Evolutionary conservation across 2,113 vertebrate species (phyloP).

Genomic region (Chelonoidis abingdonii): DNA sequence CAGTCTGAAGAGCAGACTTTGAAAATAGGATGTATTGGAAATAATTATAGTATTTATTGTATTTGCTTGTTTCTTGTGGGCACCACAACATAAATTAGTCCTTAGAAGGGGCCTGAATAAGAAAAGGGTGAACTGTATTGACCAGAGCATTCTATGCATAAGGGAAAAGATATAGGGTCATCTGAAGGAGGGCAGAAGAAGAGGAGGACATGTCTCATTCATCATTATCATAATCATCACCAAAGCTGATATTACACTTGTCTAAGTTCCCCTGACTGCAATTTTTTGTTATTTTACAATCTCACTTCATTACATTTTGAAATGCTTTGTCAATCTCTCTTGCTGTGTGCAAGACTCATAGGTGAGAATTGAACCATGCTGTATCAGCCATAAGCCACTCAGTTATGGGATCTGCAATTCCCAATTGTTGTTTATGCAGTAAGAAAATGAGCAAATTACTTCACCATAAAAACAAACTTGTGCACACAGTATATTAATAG

Average conservation of each 20-base stretch:
- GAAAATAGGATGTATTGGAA: not conserved
- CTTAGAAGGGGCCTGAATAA: not conserved
- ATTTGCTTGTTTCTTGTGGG: not conserved
- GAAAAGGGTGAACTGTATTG: not conserved
- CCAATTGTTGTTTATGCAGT: slow-evolving; percentile 12
- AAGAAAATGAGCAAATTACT: not conserved
- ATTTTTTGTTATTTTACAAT: not conserved
- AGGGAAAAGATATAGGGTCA: not conserved
- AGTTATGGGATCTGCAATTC: not conserved
- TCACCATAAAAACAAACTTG: not conserved
- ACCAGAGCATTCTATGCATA: not conserved
- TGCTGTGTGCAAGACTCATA: not conserved
- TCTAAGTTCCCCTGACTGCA: not conserved
- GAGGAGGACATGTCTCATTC: not conserved
- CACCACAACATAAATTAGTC: not conserved
- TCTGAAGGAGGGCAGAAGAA: not conserved
- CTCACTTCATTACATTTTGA: not conserved
- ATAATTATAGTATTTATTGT: not conserved
- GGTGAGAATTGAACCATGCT: not conserved
- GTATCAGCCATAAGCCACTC: not conserved
- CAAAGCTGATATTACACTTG: not conserved
- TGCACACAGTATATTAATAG: not conserved
- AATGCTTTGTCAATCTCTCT: not conserved
- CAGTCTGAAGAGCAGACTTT: not conserved
- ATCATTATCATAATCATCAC: rapidly evolving